Conservation (phyloP, 2,797 vertebrate species). For the Podargus strigoides region DNA sequence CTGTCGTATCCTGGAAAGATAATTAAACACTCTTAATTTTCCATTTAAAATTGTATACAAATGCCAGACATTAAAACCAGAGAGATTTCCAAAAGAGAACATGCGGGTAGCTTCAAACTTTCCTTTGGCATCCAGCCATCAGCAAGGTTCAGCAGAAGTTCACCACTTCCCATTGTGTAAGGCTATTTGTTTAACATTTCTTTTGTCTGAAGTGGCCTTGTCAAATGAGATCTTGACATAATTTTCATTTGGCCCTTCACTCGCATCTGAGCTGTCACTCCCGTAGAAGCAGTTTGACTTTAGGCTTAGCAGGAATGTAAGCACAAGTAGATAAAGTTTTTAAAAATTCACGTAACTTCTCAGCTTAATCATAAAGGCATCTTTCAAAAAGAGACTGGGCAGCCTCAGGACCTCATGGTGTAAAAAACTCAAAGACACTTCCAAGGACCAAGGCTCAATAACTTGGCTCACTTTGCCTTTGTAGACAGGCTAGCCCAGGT, state of each 20-base stretch:
- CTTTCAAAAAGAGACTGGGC: not conserved
- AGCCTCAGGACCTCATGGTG: not conserved
- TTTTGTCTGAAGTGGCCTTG: constrained; percentile 66
- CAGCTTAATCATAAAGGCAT: not conserved
- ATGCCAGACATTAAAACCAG: not conserved
- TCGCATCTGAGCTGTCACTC: constrained; percentile 30
- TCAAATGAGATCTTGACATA: constrained; percentile 34
- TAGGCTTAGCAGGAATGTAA: constrained; percentile 5
- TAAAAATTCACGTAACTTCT: not conserved
- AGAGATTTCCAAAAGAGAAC: constrained; percentile 46
- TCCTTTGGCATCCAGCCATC: constrained; percentile 56
- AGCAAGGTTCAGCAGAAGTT: constrained; percentile 62
- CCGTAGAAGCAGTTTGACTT: not conserved
- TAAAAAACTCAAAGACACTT: not conserved
- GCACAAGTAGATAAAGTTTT: not conserved
- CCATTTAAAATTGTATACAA: constrained; percentile 23
- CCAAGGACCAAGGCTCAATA: not conserved
- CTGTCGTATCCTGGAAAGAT: constrained; percentile 25
- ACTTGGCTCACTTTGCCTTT: not conserved
- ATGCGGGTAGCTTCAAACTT: constrained; percentile 50
- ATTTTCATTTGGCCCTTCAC: constrained; percentile 55
- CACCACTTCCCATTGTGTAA: constrained; percentile 62
- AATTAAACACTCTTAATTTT: constrained; percentile 31
- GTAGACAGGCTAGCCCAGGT: not conserved
- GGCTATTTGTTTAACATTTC: constrained; percentile 61